Percentiles rank a stretch among this genome's conserved stretches.
These are phyloP conservation scores for Capreolus pygargus DNA, from an alignment of 2,113 vertebrate genomes.

Conservation along the genomic window DNA sequence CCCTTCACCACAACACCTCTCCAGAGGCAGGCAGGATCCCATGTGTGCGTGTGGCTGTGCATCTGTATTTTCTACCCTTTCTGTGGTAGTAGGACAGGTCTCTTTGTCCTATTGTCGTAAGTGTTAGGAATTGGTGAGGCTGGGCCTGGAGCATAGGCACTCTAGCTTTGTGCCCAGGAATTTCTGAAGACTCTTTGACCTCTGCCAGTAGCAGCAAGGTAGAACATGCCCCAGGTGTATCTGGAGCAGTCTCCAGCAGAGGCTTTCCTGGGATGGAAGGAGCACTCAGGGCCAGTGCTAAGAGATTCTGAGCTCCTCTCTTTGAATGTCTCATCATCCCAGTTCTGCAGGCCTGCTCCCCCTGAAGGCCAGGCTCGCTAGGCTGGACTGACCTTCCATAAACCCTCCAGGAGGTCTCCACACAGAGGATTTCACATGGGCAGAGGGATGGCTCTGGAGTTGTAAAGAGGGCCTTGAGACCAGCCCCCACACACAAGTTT, in stretches of 20 bases:
- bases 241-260: neutral
- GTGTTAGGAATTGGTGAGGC: neutral
- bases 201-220: neutral
- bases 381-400: neutral
- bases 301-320: neutral
- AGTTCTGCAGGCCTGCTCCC: neutral
- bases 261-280: neutral
- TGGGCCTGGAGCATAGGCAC: neutral
- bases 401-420: neutral
- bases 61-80: neutral
- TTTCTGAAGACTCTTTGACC: neutral
- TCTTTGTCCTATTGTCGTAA: neutral
- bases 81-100: neutral
- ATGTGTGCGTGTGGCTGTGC: accelerated
- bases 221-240: no score
- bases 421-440: neutral
- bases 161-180: neutral
- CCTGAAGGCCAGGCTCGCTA: neutral
- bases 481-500: neutral
- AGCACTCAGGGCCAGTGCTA: neutral
- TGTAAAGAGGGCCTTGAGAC: neutral
- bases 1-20: accelerated
- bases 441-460: neutral
- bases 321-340: neutral
- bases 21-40: neutral